Evolutionary conservation across 2,888 invertebrate species (phyloP).

Genomic region (Serrognathus titanus): DNA sequence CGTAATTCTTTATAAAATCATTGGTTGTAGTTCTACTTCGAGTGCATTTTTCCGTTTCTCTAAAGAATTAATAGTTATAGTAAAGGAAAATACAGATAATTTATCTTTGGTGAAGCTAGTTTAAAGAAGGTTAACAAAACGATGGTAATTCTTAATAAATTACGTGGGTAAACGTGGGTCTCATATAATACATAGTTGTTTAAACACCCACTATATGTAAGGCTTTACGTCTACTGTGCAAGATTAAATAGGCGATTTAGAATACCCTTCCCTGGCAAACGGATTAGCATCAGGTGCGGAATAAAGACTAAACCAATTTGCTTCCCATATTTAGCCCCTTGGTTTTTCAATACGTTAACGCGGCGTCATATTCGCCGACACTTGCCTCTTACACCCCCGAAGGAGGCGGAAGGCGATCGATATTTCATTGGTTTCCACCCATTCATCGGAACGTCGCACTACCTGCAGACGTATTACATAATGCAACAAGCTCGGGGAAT

Average conservation of each 20-base stretch:
- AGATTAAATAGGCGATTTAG: conserved; percentile 19
- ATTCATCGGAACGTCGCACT: conserved; percentile 2
- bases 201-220: conserved; percentile 13
- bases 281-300: conserved; percentile 25
- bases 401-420: neutral
- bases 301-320: conserved; percentile 22
- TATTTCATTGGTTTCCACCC: conserved; percentile 5
- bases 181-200: conserved; percentile 4
- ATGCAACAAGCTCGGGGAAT: conserved; percentile 6
- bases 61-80: no score
- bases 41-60: no score
- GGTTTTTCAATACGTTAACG: conserved; percentile 5
- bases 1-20: no score
- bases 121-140: no score
- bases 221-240: conserved; percentile 14
- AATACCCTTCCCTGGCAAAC: conserved; percentile 9
- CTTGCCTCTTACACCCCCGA: neutral
- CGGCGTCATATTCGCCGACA: conserved; percentile 3
- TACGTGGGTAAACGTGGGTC: no score
- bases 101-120: no score
- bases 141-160: no score
- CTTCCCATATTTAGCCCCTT: conserved; percentile 12
- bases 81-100: no score
- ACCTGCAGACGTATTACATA: conserved; percentile 7
- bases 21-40: no score